phyloP scores from a whole-genome alignment of 2,888 invertebrate species.

The Gryllus longicercus region DNA sequence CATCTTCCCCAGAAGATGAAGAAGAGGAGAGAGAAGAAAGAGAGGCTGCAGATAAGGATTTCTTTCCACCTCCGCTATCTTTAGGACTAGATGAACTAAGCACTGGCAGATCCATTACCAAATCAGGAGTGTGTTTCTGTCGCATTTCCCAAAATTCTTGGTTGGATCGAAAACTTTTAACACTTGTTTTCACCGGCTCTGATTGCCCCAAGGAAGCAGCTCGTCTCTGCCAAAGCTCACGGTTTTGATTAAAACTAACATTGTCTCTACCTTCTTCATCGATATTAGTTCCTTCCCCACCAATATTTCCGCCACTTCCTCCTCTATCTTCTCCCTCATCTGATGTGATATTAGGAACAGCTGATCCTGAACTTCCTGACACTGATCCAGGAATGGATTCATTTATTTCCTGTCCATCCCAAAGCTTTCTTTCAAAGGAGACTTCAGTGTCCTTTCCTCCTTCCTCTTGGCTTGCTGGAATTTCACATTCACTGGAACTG shows the following conservation, averaged over 20 bases:
- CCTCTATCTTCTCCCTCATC: background rate
- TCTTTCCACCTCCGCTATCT: conserved; percentile 42
- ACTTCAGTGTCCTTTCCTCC: background rate
- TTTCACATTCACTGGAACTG: conserved; percentile 32
- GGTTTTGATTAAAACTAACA: conserved; percentile 51
- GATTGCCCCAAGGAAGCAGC: conserved; percentile 54
- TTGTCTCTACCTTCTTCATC: conserved; percentile 19
- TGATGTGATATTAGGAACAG: background rate
- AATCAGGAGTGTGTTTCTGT: conserved; percentile 68
- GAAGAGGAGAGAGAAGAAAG: conserved; percentile 32
- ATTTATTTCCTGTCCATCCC: conserved; percentile 52
- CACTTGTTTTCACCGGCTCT: conserved; percentile 40
- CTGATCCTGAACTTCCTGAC: background rate
- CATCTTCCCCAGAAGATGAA: conserved; percentile 39
- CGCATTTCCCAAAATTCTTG: conserved; percentile 50
- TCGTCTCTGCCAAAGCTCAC: conserved; percentile 61
- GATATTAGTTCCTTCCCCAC: conserved; percentile 23
- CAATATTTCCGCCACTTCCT: background rate
- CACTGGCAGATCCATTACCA: conserved; percentile 79
- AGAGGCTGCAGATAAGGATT: conserved; percentile 32
- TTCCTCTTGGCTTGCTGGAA: background rate
- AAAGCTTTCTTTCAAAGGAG: conserved; percentile 37
- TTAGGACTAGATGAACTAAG: conserved; percentile 46
- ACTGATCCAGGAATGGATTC: background rate
- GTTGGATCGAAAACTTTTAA: conserved; percentile 37